Evolutionary conservation across 2,797 vertebrate genomes (phyloP).

Genomic region (Mormyrus hasselquistii): DNA sequence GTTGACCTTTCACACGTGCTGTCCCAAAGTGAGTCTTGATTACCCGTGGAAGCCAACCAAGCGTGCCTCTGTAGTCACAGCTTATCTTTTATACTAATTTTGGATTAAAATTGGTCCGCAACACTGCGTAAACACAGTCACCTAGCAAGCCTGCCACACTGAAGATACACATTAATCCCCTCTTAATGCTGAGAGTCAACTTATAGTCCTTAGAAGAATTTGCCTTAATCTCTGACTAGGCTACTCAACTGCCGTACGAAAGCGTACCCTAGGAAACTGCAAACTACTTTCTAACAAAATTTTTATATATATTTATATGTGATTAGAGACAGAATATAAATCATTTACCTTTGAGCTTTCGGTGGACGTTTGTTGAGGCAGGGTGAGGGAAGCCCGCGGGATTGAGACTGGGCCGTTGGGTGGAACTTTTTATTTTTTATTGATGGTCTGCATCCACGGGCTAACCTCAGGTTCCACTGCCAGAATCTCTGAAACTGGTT

Average conservation of each 20-base stretch:
- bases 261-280: slow-evolving; percentile 68
- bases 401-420: slow-evolving; percentile 2
- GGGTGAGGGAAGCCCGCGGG: slow-evolving; percentile 24
- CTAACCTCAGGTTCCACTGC: slow-evolving; percentile 10
- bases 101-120: slow-evolving; percentile 97
- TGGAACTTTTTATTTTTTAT: slow-evolving; percentile 27
- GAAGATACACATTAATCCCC: slow-evolving; percentile 98
- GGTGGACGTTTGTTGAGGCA: slow-evolving; percentile 25
- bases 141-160: slow-evolving; percentile 86
- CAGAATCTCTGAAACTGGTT: slow-evolving; percentile 11
- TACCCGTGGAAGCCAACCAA: slow-evolving; percentile 77
- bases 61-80: slow-evolving; percentile 77
- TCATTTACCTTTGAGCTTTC: slow-evolving; percentile 46
- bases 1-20: slow-evolving; percentile 61
- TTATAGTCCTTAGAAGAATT: slow-evolving; percentile 99
- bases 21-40: slow-evolving; percentile 72
- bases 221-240: slow-evolving; percentile 98
- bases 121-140: slow-evolving; percentile 92
- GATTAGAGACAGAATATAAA: slow-evolving; percentile 29
- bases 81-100: slow-evolving; percentile 99
- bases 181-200: slow-evolving; percentile 99
- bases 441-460: slow-evolving; percentile 13
- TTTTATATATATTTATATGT: neutral
- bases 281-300: slow-evolving; percentile 32
- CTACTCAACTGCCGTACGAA: slow-evolving; percentile 81